Conservation (phyloP, 2,113 vertebrate genomes). For the Oryzias curvinotus region DNA sequence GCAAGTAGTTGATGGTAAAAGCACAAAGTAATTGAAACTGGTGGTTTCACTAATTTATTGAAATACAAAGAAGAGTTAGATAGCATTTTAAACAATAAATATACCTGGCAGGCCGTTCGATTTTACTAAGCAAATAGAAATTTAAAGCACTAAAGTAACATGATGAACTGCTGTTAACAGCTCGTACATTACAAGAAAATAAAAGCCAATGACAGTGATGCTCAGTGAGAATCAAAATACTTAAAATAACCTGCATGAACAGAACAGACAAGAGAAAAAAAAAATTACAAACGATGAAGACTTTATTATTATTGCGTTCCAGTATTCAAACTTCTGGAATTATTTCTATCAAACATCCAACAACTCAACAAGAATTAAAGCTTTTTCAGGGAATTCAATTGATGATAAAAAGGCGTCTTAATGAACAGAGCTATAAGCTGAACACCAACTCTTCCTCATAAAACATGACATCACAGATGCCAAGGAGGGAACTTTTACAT, state of each 20-base stretch:
- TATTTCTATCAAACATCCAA: not conserved
- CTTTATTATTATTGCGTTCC: not conserved
- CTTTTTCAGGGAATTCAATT: not conserved
- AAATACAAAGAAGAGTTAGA: constrained; percentile 14
- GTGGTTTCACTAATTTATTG: constrained; percentile 42
- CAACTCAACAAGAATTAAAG: not conserved
- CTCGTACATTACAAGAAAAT: not conserved
- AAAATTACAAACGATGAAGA: not conserved
- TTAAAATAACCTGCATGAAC: not conserved
- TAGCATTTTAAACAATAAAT: constrained; percentile 38
- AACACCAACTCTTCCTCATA: not conserved
- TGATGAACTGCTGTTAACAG: not conserved
- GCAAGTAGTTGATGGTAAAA: not conserved
- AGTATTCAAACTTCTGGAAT: not conserved
- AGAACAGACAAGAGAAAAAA: not conserved
- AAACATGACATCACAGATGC: constrained; percentile 46
- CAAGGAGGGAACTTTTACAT: constrained; percentile 10
- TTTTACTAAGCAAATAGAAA: constrained; percentile 5
- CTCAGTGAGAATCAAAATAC: not conserved
- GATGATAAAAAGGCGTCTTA: not conserved
- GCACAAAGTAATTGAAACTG: not conserved
- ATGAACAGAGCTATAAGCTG: not conserved
- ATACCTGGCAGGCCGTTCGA: not conserved
- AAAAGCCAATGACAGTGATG: not conserved
- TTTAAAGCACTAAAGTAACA: not conserved